Conservation (phyloP, 2,797 vertebrate species). For the Darevskia nairensis region DNA sequence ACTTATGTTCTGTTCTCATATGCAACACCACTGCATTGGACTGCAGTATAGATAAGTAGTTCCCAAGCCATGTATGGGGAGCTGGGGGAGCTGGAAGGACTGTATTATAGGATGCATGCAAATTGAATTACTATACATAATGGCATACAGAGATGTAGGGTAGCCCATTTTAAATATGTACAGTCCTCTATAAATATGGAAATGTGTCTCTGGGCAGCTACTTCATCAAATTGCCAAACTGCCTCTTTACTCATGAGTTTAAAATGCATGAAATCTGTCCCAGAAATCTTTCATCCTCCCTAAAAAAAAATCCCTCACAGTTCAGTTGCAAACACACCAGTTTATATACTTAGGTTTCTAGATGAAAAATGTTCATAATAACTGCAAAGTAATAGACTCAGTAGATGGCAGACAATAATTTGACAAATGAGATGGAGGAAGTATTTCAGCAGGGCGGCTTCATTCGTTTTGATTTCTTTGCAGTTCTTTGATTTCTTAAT, state of each 20-base stretch:
- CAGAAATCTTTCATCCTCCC: not conserved
- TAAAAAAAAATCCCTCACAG: not conserved
- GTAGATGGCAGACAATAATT: not conserved
- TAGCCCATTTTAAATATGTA: not conserved
- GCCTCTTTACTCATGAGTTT: not conserved
- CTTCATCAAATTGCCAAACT: not conserved
- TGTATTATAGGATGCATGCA: too few relatives aligned
- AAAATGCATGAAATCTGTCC: not conserved
- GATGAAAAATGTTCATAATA: conserved; percentile 20
- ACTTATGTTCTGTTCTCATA: not conserved
- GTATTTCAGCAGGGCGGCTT: conserved; percentile 14
- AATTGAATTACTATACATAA: too few relatives aligned
- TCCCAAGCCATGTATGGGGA: too few relatives aligned
- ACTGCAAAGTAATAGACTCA: conserved; percentile 7
- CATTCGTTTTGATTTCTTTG: conserved; percentile 15
- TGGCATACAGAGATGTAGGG: not conserved
- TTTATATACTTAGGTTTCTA: conserved; percentile 11
- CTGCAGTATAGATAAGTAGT: not conserved
- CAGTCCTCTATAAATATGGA: not conserved
- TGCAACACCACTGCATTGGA: not conserved
- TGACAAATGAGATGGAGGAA: conserved; percentile 5
- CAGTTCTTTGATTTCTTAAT: conserved; percentile 1
- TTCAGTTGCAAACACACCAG: conserved; percentile 6
- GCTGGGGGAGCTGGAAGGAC: too few relatives aligned
- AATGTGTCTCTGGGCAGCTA: not conserved